A percentile compares a stretch with the other conserved stretches of the same genome.
Evolutionary conservation across 2,797 vertebrate genomes (phyloP).

Genomic region (Sarcoramphus papa): DNA sequence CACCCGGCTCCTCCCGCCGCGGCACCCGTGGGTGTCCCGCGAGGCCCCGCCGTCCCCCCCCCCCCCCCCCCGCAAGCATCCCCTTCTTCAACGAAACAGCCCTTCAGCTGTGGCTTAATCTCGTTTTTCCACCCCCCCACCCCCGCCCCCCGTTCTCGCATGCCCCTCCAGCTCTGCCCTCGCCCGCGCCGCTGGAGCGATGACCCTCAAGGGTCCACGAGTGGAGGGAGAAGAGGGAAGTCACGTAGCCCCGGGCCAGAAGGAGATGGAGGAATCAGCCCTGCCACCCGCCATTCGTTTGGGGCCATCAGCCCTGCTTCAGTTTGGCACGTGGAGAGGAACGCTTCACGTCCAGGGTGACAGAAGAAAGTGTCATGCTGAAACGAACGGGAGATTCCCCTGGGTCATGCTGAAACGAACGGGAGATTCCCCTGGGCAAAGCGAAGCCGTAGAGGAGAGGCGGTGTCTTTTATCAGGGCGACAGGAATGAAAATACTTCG

Average conservation of each 20-base stretch:
- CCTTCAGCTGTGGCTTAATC: too few species aligned
- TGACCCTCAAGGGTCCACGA: background rate
- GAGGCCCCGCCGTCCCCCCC: background rate
- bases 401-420: rapidly evolving
- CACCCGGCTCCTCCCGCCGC: background rate
- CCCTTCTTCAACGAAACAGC: background rate
- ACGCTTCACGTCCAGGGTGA: rapidly evolving
- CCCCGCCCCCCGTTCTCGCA: too few species aligned
- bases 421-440: too few species aligned
- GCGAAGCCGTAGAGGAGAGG: background rate
- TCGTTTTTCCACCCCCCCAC: background rate
- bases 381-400: rapidly evolving
- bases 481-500: background rate
- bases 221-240: background rate
- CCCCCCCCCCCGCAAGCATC: background rate
- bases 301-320: background rate
- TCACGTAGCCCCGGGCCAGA: too few species aligned
- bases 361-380: rapidly evolving
- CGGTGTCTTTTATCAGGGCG: background rate
- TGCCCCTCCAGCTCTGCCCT: background rate
- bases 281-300: too few species aligned
- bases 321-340: background rate
- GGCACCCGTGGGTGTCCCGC: background rate
- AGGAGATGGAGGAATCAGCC: background rate
- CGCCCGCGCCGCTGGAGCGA: background rate